A percentile compares a stretch with the other conserved stretches of the same genome.
Conservation (phyloP, 2,113 vertebrate genomes). For the Melanerpes aurifrons region DNA sequence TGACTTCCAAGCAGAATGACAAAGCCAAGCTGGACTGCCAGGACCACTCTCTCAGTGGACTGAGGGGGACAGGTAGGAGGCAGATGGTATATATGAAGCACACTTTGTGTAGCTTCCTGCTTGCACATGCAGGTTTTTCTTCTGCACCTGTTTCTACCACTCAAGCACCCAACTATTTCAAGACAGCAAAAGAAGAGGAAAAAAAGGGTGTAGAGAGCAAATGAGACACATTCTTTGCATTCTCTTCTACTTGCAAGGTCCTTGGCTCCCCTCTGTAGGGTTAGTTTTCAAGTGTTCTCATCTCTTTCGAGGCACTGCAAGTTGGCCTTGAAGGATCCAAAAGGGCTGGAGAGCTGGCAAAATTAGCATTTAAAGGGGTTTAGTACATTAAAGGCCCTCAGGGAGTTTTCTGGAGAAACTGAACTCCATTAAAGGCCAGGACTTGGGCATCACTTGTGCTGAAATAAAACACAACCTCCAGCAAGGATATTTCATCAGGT, state of each 20-base stretch:
- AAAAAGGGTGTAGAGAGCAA: not conserved
- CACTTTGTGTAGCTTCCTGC: not conserved
- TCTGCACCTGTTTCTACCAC: constrained; percentile 24
- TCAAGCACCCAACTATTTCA: constrained; percentile 36
- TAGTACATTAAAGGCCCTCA: not conserved
- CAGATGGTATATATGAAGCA: not conserved
- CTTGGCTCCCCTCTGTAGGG: not conserved
- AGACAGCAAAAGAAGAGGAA: not conserved
- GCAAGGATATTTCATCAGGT: not conserved
- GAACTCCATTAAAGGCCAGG: not conserved
- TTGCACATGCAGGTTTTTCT: not conserved
- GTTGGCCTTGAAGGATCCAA: not conserved
- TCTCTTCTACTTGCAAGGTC: not conserved
- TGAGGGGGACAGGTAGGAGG: not conserved
- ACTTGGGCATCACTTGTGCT: not conserved
- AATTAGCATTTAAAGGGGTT: constrained; percentile 7
- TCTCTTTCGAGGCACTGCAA: not conserved
- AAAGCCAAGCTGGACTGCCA: not conserved
- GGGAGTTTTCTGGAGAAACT: not conserved
- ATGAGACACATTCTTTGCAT: not conserved
- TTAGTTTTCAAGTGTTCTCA: not conserved
- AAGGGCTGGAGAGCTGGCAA: not conserved
- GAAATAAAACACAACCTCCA: not conserved
- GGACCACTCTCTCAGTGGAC: not conserved
- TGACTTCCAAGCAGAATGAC: not conserved